Evolutionary conservation across 2,888 invertebrate genomes (phyloP), one percentile per base, ranked within the genome.

Genomic region (Idaea dimidiata): DNA sequence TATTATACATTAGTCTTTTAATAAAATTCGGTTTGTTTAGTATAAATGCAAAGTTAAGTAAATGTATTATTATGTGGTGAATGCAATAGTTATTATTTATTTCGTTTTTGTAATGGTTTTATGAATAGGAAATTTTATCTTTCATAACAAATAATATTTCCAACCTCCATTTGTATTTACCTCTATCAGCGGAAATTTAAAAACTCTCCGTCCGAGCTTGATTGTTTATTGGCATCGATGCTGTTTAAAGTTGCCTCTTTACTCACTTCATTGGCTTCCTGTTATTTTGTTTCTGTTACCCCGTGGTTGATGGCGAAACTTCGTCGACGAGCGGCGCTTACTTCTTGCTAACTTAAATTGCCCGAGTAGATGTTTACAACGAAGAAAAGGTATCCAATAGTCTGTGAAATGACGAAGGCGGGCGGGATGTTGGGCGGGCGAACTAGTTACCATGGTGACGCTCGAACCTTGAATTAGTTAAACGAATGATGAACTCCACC

Each of bases 381-480:
- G 77, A 79, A 81, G 79, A 80, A 79, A 76, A 75, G 76, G 79
- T 71, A 80, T 81, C 80, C 82, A 81, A 88, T 87, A 82, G 84
- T 78, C 77, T 80, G 82, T 81, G 85, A 89, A 86, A 87, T 86
- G 82, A 84, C 84, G 74, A 77, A 82, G 84, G 83, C 81, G 81
- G 80, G 73, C 66, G 79, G 56, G 74, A 78, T 72, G 78, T 75
- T 76, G 75, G 78, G 79, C 75, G 78, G 72, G 73, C 79, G 76
- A 79, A 74, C 73, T 77, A 81, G 90, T 88, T 81, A 78, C 84
- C 75, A 86, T 86, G 81, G 79, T 72, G 72, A 90, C 87, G 73
- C 66, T 74, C 73, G 74, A 79, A 81, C 79, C 73, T 79, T 86
- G 89, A 86, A 88, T 89, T 87, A 86, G 84, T 88, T 87, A 86